Evolutionary conservation across 2,888 invertebrate species (phyloP), one percentile per base, ranked within the genome.

Genomic region (Girardia tigrina): DNA sequence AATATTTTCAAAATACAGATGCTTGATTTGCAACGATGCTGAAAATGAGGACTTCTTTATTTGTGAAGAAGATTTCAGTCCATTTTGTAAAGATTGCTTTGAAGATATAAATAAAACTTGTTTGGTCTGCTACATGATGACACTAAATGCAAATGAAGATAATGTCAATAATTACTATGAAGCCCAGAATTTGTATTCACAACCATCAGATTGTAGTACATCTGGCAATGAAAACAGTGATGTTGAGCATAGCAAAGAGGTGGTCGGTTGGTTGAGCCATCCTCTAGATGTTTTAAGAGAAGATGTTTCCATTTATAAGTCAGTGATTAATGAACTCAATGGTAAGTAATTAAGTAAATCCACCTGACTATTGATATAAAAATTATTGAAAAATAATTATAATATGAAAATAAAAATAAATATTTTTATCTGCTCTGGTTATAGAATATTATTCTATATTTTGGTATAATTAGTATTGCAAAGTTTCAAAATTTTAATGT

Each of bases 71-170:
- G 56, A 56, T 56, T 56, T 56, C n/a, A 56, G 56, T 56, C 56
- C 4, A 56, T 56, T 56, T 16, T 56, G 56, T 56, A n/a, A n/a
- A 56, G 56, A 56, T 56, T 56, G 56, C 23, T 56, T 56, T 56
- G 56, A 56, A 56, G 56, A 56, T 56, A 56, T 56, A 6, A 23
- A 23, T 6, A 56, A 56, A 16, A 56, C 20, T 23, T 56, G 56
- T 56, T 56, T 56, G n/a, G 56, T 56, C 2, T 56, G 56, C n/a
- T 56, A 20, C n/a, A 56, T 56, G 56, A 56, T n/a, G n/a, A 56
- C n/a, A n/a, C n/a, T 56, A 23, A 56, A 56, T 20, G 23, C 23
- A 8, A n/a, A 56, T 20, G 20, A 56, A 23, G 56, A 56, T 56
- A 56, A 56, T 56, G 36, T n/a, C 2, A 56, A 56, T 56, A 56